Percentiles rank a stretch among this genome's conserved stretches.
phyloP scores from a whole-genome alignment of 1,140 invertebrate species.

The Ostrea denselamellosa region DNA sequence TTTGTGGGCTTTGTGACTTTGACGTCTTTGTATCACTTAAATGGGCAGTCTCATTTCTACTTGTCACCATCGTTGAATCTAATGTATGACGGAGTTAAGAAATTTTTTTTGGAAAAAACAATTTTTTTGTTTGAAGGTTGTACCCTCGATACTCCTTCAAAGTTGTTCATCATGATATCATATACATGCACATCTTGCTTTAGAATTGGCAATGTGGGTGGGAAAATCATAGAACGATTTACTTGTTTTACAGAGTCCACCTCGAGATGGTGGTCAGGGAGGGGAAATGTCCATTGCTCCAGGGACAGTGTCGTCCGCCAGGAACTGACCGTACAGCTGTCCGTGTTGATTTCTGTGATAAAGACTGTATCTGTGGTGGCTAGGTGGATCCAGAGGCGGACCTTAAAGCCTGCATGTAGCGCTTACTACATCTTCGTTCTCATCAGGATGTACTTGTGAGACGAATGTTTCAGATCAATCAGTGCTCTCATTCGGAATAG shows the following conservation, averaged over 20 bases:
- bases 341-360: slow-evolving; percentile 29
- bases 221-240: too few relatives aligned
- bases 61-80: too few relatives aligned
- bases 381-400: neutral
- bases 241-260: slow-evolving; percentile 72
- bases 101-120: too few relatives aligned
- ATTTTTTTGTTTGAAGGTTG: too few relatives aligned
- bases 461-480: neutral
- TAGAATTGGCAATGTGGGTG: too few relatives aligned
- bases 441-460: neutral
- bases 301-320: slow-evolving; percentile 72
- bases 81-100: too few relatives aligned
- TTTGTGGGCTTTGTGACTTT: too few relatives aligned
- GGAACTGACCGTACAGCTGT: slow-evolving; percentile 61
- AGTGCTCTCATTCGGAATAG: neutral
- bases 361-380: neutral
- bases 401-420: slow-evolving; percentile 17
- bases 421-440: neutral
- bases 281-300: slow-evolving; percentile 77
- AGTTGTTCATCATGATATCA: too few relatives aligned
- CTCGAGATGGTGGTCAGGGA: slow-evolving; percentile 75
- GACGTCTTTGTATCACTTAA: too few relatives aligned
- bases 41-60: too few relatives aligned
- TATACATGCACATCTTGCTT: too few relatives aligned
- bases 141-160: too few relatives aligned